Conservation (phyloP, 1,140 invertebrate species). For the Sminthurinus signatus region DNA sequence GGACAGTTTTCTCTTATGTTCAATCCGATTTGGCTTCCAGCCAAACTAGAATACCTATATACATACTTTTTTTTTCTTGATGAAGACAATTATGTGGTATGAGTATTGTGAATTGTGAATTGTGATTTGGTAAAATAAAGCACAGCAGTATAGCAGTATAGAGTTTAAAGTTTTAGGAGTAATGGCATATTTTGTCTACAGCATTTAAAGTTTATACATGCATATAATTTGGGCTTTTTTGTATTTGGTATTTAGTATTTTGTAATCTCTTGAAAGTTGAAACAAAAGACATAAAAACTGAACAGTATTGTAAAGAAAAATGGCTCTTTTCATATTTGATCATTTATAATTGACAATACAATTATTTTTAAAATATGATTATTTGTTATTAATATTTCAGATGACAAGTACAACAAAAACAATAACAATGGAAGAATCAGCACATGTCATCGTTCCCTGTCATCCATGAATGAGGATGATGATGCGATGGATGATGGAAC, state of each 20-base stretch:
- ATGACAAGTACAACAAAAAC: background rate
- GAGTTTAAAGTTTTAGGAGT: too few relatives aligned
- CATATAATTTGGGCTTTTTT: too few relatives aligned
- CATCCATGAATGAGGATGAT: constrained; percentile 4
- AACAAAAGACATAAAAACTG: too few relatives aligned
- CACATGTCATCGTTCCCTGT: background rate
- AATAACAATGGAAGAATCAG: background rate
- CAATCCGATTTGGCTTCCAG: background rate
- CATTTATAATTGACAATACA: too few relatives aligned
- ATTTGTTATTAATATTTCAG: constrained; percentile 13
- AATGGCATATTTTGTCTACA: too few relatives aligned
- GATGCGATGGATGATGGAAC: constrained; percentile 10
- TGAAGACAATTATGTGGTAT: constrained; percentile 6
- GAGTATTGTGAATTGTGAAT: background rate
- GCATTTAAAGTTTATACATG: too few relatives aligned
- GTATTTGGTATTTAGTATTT: too few relatives aligned
- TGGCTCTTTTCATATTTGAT: too few relatives aligned
- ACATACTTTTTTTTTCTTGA: background rate
- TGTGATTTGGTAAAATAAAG: background rate
- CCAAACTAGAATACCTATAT: background rate
- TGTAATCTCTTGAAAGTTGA: too few relatives aligned
- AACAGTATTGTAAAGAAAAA: too few relatives aligned
- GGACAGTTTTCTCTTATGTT: constrained; percentile 6
- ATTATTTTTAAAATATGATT: background rate
- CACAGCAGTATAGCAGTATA: background rate